Evolutionary conservation across 2,113 vertebrate species (phyloP).

Genomic region (Lucifuga dentata): DNA sequence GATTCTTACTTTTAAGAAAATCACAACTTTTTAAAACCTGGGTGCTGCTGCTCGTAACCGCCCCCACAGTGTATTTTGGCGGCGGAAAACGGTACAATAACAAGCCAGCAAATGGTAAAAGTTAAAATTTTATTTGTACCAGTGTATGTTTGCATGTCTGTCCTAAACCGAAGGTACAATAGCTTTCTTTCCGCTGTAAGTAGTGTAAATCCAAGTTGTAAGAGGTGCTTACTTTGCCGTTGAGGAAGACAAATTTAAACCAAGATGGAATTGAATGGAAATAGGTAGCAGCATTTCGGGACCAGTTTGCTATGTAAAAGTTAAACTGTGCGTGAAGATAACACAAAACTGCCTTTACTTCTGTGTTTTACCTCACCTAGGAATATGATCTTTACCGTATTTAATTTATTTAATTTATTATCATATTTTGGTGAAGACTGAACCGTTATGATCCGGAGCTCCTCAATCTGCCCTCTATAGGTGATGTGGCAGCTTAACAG

Average conservation of each 20-base stretch:
- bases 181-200: fast-evolving
- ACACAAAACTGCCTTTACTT: neutral
- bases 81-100: neutral
- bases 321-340: neutral
- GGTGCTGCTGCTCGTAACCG: neutral
- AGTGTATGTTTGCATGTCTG: fast-evolving
- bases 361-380: neutral
- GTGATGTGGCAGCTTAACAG: constrained; percentile 26
- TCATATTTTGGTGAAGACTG: neutral
- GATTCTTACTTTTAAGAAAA: neutral
- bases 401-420: neutral
- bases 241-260: neutral
- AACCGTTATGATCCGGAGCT: constrained; percentile 8
- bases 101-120: neutral
- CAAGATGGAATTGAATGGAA: neutral
- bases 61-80: neutral
- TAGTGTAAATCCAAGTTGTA: neutral
- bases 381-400: too few relatives aligned
- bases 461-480: constrained; percentile 42
- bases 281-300: neutral
- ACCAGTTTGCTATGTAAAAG: neutral
- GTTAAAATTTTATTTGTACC: fast-evolving
- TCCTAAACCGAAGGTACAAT: neutral
- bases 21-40: constrained; percentile 27
- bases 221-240: fast-evolving